Evolutionary conservation across 2,113 vertebrate genomes (phyloP).

Genomic region (Callorhinus ursinus): DNA sequence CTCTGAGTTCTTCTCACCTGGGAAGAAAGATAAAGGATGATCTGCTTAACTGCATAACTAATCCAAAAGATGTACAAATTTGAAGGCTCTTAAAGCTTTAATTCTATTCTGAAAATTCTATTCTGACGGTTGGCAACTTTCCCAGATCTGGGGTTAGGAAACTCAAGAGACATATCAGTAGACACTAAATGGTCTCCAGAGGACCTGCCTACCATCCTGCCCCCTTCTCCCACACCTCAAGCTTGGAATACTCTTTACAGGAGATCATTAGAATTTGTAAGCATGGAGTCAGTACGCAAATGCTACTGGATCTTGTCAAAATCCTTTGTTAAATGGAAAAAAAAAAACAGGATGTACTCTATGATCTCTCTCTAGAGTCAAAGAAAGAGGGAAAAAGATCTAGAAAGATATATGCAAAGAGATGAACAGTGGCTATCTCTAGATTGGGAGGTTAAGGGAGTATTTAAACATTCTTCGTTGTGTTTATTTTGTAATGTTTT

Average conservation of each 20-base stretch:
- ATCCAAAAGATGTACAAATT: conserved; percentile 35
- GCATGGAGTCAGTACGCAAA: not conserved
- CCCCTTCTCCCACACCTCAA: not conserved
- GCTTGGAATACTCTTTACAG: not conserved
- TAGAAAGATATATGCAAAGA: not conserved
- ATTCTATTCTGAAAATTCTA: conserved; percentile 15
- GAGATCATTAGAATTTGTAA: not conserved
- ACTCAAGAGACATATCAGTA: not conserved
- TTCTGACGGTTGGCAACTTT: conserved; percentile 27
- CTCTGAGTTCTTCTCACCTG: not conserved
- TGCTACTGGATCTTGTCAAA: not conserved
- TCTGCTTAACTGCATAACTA: not conserved
- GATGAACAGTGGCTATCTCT: not conserved
- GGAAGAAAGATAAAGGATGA: not conserved
- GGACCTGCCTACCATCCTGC: not conserved
- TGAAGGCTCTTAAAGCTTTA: not conserved
- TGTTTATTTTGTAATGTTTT: not conserved
- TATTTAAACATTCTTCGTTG: not conserved
- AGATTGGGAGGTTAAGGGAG: not conserved
- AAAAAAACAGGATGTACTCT: not conserved
- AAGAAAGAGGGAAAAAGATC: not conserved
- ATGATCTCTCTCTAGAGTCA: not conserved
- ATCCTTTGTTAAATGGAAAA: not conserved
- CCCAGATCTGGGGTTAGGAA: not conserved
- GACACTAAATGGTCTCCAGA: not conserved